These are phyloP conservation scores for Cryptus armator DNA, from an alignment of 2,888 invertebrate genomes.

Conservation along the genomic window DNA sequence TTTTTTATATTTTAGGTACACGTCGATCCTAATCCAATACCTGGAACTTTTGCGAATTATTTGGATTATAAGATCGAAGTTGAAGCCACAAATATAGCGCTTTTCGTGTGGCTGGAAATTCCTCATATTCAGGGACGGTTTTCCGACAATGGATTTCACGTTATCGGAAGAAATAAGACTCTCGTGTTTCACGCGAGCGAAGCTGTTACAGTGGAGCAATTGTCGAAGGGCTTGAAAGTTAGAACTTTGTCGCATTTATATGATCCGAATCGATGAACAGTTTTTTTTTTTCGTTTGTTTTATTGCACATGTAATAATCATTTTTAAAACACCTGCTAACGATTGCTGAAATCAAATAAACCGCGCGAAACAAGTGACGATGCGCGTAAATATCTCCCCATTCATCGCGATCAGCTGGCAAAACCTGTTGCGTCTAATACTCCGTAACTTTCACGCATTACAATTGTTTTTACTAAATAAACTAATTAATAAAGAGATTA, in stretches of 20 bases:
- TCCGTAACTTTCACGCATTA: no score
- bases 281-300: not conserved
- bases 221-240: constrained; percentile 41
- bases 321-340: not conserved
- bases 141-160: constrained; percentile 91
- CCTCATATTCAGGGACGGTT: constrained; percentile 87
- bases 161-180: constrained; percentile 79
- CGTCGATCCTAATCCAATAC: constrained; percentile 66
- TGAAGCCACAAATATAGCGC: constrained; percentile 86
- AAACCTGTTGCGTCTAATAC: no score
- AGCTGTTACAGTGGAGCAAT: constrained; percentile 50
- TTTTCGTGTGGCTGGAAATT: constrained; percentile 91
- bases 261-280: constrained; percentile 49
- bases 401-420: no score
- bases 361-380: no score
- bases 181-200: constrained; percentile 69
- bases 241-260: constrained; percentile 74
- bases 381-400: no score
- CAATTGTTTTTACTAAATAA: no score
- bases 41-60: constrained; percentile 72
- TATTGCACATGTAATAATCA: not conserved
- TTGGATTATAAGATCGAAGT: constrained; percentile 82
- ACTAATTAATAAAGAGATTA: no score
- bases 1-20: constrained; percentile 73
- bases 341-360: not conserved